Conservation (phyloP, 2,113 vertebrate genomes). For the Platysteira castanea region DNA sequence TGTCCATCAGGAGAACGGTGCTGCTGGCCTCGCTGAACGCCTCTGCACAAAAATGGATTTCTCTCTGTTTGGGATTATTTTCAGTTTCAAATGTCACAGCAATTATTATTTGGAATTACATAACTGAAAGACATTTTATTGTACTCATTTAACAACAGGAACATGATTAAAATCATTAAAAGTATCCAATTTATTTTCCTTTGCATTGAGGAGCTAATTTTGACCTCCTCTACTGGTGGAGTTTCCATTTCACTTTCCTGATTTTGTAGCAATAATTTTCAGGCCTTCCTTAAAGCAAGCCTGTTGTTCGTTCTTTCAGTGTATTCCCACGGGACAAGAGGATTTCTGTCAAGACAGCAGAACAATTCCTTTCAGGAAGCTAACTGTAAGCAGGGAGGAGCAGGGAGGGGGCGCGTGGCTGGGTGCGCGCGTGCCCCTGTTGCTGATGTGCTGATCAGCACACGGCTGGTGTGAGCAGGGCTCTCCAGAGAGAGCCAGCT, state of each 20-base stretch:
- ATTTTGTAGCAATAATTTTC: not conserved
- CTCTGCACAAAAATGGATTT: not conserved
- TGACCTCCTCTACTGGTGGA: not conserved
- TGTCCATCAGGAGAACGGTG: rapidly evolving
- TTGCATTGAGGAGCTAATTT: not conserved
- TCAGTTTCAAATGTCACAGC: not conserved
- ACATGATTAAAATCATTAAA: not conserved
- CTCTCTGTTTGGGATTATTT: not conserved
- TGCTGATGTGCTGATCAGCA: not conserved
- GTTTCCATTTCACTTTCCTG: not conserved
- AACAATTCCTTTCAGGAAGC: not conserved
- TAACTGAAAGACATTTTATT: not conserved
- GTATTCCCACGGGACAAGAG: not conserved
- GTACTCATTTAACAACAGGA: not conserved
- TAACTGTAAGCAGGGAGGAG: not conserved
- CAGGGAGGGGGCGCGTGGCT: rapidly evolving
- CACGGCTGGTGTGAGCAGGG: not conserved
- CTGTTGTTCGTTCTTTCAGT: not conserved
- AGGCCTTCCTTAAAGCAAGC: not conserved
- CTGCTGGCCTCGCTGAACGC: not conserved
- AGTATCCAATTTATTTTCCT: not conserved
- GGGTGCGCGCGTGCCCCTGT: rapidly evolving
- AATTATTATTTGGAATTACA: not conserved
- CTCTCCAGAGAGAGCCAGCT: not conserved
- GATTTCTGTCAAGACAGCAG: not conserved